Evolutionary conservation across 2,113 vertebrate genomes (phyloP).

Genomic region (Potamarius usumacintae): DNA sequence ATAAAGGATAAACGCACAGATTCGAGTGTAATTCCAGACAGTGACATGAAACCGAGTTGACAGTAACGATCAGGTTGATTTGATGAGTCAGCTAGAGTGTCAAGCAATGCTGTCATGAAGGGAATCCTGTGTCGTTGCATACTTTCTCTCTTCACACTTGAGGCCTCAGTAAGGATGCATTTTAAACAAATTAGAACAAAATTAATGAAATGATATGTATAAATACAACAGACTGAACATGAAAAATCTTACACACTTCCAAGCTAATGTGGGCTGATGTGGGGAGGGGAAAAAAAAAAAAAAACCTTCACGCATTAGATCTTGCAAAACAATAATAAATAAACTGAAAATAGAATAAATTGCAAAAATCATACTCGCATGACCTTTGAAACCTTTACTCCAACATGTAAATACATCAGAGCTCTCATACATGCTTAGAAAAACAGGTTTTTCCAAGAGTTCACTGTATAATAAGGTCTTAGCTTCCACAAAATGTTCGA

Average conservation of each 20-base stretch:
- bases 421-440: neutral
- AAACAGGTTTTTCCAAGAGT: neutral
- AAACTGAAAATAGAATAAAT: neutral
- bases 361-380: neutral
- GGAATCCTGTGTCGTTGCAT: neutral
- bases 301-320: neutral
- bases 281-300: neutral
- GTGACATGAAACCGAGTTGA: constrained; percentile 23
- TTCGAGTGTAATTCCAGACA: neutral
- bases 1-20: constrained; percentile 30
- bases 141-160: neutral
- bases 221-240: neutral
- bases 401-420: neutral
- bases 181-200: neutral
- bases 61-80: neutral
- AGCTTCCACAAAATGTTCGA: neutral
- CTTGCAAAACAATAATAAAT: constrained; percentile 1
- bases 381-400: neutral
- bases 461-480: neutral
- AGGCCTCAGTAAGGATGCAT: neutral
- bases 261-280: neutral
- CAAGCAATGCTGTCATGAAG: neutral
- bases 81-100: neutral
- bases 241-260: neutral
- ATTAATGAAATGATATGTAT: neutral